Evolutionary conservation across 64 coral and sea anemone species (phyloP), one percentile per base, ranked within the genome.

Genomic region (Stichodactyla mertensii): DNA sequence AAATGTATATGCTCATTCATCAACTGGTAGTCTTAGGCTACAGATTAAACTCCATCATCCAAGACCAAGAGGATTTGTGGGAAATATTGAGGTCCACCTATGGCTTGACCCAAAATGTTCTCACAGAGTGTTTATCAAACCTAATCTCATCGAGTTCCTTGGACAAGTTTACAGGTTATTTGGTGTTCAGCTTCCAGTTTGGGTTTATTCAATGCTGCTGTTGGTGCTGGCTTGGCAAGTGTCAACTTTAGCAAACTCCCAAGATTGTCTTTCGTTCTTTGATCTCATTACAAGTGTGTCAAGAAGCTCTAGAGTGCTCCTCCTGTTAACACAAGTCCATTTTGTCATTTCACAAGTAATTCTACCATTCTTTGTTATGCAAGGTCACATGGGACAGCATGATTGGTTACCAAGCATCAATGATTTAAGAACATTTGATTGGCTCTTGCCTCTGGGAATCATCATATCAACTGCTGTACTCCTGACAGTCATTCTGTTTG

Each of bases 351-450:
- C 94, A 71, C 94, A 97, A 64, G 52, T 97, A 36, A 86, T 97
- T 55, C 83, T 97, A 4, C 88, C 95, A 14, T 97, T 93, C 84
- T 93, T 91, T 86, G 92, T 93, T 14, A 84, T 91, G 51, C 57
- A 89, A 58, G 89, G 88, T 11, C 71, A 82, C 52, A 77, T 53
- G 80, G 95, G 95, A 28, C 89, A 97, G 8, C 95, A 97, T 56
- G 86, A 85, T 52, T 97, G 95, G 95, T 88, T 97, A 53, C 95
- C 95, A 16, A 86, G 87, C 58, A 80, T 97, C 58, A 52, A 89
- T 84, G 95, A 97, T 55, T 87, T 97, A 52, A 88, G 89, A 51
- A 97, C 95, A 78, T 97, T 93, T 88, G 87, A 91, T 52, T 97
- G 95, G 95, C 74, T 97, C 55, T 62, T 97, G 45, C 95, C 95